Evolutionary conservation across 2,113 vertebrate species (phyloP), one percentile per base, ranked within the genome.

Genomic region (Triplophysa rosa): DNA sequence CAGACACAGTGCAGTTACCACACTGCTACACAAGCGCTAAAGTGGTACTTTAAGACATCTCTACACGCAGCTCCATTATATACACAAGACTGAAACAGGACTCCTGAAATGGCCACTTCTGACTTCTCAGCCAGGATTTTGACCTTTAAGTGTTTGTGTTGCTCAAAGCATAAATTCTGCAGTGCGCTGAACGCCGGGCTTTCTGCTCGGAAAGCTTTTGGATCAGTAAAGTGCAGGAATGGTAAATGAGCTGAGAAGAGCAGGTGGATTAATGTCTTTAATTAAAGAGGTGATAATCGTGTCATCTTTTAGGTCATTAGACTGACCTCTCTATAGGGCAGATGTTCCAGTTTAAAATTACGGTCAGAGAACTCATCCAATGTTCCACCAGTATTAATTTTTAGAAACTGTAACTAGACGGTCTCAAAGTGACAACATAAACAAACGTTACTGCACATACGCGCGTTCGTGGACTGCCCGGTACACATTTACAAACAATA

Each of bases 71-170:
- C 56, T 70, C 63, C 71, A 76, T 80, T 80, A 37, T 17, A 78
- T 45, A 67, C 49, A 45, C 52, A 62, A 75, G 67, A 42, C 54
- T 77, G 72, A 67, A 84, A 84, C 67, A 80, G 77, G 76, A 54
- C 52, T 59, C 54, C 67, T 77, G 47, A 59, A 84, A 76, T 72
- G 67, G 62, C 73, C 67, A 80, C 67, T 72, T 77, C 16, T 63
- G 58, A 74, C 71, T 47, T 63, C 72, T 62, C 10, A 74, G 58
- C 71, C 58, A 63, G 71, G 71, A 63, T 26, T 59, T 17, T 80
- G 78, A 84, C 82, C 82, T 84, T 84, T 84, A 84, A 71, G 73
- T 29, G 29, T 80, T n/a, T n/a, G 59, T 77, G 66, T 80, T 80
- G 37, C 72, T 71, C 67, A 52, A 47, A 61, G 40, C 42, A 74